phyloP scores from a whole-genome alignment of 2,888 invertebrate genomes.

The Melanargia galathea region DNA sequence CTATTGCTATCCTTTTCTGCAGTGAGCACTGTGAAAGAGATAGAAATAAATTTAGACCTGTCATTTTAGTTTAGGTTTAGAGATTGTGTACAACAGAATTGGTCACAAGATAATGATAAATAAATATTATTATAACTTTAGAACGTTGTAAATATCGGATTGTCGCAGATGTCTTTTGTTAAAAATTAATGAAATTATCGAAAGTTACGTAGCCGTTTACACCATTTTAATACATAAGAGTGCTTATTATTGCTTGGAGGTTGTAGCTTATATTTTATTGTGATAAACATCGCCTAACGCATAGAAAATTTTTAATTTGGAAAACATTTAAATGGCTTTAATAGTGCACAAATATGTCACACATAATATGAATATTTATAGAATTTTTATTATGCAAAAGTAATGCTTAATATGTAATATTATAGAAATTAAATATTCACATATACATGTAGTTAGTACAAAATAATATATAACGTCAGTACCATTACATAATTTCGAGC shows the following conservation, averaged over 20 bases:
- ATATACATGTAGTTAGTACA: constrained; percentile 44
- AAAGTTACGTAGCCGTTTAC: constrained; percentile 17
- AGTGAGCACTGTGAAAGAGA: too few relatives aligned
- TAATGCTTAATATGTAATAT: constrained; percentile 36
- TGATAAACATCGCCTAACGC: constrained; percentile 73
- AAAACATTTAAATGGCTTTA: constrained; percentile 64
- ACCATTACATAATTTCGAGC: background rate
- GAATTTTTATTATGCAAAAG: constrained; percentile 42
- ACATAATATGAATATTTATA: constrained; percentile 44
- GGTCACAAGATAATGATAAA: too few relatives aligned
- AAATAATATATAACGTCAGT: constrained; percentile 36
- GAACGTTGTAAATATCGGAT: constrained; percentile 29
- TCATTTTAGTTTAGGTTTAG: too few relatives aligned
- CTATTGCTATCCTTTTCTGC: too few relatives aligned
- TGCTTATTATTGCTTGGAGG: constrained; percentile 41
- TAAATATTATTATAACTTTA: background rate
- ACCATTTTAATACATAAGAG: constrained; percentile 12
- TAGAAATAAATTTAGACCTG: too few relatives aligned
- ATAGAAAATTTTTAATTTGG: constrained; percentile 55
- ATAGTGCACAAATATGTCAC: constrained; percentile 72
- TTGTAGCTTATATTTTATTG: constrained; percentile 61
- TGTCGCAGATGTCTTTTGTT: constrained; percentile 15
- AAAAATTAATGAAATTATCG: constrained; percentile 9
- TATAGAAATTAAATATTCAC: constrained; percentile 46
- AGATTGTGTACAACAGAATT: too few relatives aligned